Base-by-base conservation (phyloP, 2,797 vertebrate genomes). In the Epinephelus awoara region DNA sequence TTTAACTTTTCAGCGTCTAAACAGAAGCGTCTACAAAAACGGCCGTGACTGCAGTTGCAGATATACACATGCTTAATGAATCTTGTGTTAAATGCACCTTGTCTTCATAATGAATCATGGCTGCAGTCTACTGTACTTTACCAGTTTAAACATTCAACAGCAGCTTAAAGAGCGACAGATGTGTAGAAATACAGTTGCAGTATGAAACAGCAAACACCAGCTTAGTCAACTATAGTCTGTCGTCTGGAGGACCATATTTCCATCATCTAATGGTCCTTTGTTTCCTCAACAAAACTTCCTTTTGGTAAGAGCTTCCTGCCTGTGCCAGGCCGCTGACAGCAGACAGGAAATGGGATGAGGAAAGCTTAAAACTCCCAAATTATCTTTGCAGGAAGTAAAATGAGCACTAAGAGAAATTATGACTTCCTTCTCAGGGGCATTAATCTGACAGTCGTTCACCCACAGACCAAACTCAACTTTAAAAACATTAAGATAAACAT, bases 381-480 rank as follows among this genome's bases (percentile, higher is more conserved):
- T 62, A 85, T 79, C 75, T 79, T 27, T 50, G 14, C 69, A 74
- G 77, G 75, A 72, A 78, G 75, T 65, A 25, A 78, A 80, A 80
- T 23, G 14, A 75, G 67, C 58, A 51, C 29, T 42, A 17, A 44
- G 61, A 80, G 65, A 67, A 86, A 75, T 83, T 17, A 86, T 65
- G 27, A 72, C 81, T 72, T 75, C 77, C 67, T 61, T 11, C 57
- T 64, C 0, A 3, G 54, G 64, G n/a, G 3, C 25, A 52, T 50
- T 67, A 51, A 62, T 83, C 66, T 29, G 34, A 7, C 17, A 55
- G 27, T 10, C 8, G 18, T 44, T 67, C 42, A 12, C 44, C 49
- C 49, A 34, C 34, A 15, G 18, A 47, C 7, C 34, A 63, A 72
- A 59, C 52, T 34, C 12, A 44, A 38, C 52, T 19, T n/a, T n/a